Evolutionary conservation across 2,113 vertebrate genomes (phyloP).

Genomic region (Psilopsiagon aurifrons): DNA sequence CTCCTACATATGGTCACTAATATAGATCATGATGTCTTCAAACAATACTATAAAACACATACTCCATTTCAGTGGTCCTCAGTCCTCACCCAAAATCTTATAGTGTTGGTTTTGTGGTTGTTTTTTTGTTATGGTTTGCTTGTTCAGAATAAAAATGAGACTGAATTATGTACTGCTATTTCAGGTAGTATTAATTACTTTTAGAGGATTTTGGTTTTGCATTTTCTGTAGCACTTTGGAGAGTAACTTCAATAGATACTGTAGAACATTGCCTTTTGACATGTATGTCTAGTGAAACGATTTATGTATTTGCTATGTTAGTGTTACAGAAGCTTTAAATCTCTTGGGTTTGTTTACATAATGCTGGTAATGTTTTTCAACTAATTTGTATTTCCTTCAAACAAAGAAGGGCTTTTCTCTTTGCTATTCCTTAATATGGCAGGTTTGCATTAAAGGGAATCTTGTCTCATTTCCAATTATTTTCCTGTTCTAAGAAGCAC

Average conservation of each 20-base stretch:
- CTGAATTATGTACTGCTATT: background rate
- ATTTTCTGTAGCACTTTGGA: slow-evolving; percentile 25
- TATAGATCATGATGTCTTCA: background rate
- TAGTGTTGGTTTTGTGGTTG: background rate
- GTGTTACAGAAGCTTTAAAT: slow-evolving; percentile 28
- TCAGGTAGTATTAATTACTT: background rate
- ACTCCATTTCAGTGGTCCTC: background rate
- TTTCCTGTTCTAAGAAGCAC: background rate
- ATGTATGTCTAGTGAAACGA: background rate
- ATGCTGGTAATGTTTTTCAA: slow-evolving; percentile 3
- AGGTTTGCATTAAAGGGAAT: slow-evolving; percentile 26
- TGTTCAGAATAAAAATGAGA: background rate
- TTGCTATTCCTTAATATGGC: background rate
- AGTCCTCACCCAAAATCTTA: background rate
- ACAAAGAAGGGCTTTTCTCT: background rate
- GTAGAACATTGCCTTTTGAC: background rate
- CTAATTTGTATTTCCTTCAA: slow-evolving; percentile 19
- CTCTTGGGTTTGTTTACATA: slow-evolving; percentile 48
- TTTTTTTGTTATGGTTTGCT: background rate
- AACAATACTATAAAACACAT: background rate
- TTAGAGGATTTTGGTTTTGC: background rate
- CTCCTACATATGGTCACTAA: background rate
- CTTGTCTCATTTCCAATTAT: background rate
- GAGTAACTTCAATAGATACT: background rate
- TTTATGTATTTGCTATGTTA: slow-evolving; percentile 15